Percentiles rank a stretch among this genome's conserved stretches.
These are phyloP conservation scores for Branchinecta lynchi DNA, from an alignment of 1,140 invertebrate species.

Conservation along the genomic window DNA sequence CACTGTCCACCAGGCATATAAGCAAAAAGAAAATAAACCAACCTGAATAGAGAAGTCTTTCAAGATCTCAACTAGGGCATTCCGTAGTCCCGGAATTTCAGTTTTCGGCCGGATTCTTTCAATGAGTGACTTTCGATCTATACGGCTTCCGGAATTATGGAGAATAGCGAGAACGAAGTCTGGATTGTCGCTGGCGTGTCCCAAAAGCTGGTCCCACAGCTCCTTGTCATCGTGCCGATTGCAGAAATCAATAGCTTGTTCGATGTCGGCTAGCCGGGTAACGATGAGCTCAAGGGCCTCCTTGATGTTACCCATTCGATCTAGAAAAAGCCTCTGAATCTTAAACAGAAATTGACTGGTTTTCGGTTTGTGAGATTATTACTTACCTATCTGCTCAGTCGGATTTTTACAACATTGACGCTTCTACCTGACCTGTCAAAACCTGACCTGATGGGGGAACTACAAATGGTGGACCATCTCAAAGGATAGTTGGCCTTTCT, in stretches of 20 bases:
- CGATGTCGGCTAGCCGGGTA: conserved; percentile 65
- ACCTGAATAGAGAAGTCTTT: conserved; percentile 85
- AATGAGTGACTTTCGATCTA: conserved; percentile 75
- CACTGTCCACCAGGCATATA: no score
- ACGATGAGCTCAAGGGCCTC: conserved; percentile 84
- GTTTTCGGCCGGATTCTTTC: conserved; percentile 63
- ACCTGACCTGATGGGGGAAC: no score
- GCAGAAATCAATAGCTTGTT: conserved; percentile 90
- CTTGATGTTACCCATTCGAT: conserved; percentile 75
- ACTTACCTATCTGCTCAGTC: no score
- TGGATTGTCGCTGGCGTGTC: conserved; percentile 65
- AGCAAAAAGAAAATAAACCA: no score
- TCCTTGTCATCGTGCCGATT: conserved; percentile 89
- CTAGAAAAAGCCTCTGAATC: conserved; percentile 34
- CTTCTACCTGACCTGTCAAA: no score
- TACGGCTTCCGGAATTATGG: conserved; percentile 68
- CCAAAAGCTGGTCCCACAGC: conserved; percentile 85
- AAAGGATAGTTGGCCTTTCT: no score
- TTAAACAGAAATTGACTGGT: no score
- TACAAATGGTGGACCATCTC: no score
- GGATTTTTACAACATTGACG: no score
- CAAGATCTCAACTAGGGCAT: conserved; percentile 86
- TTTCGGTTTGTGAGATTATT: no score
- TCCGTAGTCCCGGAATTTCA: conserved; percentile 72
- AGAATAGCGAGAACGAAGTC: conserved; percentile 58